Evolutionary conservation across 2,113 vertebrate species (phyloP).

Genomic region (Sminthopsis crassicaudata): DNA sequence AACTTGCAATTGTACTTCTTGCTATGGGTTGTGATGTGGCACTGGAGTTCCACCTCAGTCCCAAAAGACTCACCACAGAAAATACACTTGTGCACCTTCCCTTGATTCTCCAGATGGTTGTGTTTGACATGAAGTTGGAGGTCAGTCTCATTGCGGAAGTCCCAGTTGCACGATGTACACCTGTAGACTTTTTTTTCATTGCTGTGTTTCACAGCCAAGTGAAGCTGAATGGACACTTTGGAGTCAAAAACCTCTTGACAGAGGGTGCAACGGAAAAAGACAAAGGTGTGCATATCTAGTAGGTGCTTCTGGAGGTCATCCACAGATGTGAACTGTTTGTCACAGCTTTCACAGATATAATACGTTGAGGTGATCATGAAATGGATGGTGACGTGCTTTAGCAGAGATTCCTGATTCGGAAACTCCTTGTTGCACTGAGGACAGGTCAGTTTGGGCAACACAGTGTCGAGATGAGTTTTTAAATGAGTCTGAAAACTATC

Average conservation of each 20-base stretch:
- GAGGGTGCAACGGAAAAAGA: slow-evolving; percentile 98
- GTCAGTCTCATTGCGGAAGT: slow-evolving; percentile 97
- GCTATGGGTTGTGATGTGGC: slow-evolving; percentile 98
- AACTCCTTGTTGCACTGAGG: slow-evolving; percentile 99
- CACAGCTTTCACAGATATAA: slow-evolving; percentile 99
- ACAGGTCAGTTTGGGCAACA: slow-evolving; percentile 95
- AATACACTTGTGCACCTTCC: slow-evolving; percentile 95
- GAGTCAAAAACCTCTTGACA: slow-evolving; percentile 99
- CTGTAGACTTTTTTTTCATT: slow-evolving; percentile 98
- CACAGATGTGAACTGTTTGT: slow-evolving; percentile 98
- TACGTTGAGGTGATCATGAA: slow-evolving; percentile 99
- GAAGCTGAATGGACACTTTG: slow-evolving; percentile 98
- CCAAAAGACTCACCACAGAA: slow-evolving; percentile 99
- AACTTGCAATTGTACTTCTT: slow-evolving; percentile 99
- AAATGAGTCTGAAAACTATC: slow-evolving; percentile 98
- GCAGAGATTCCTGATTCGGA: slow-evolving; percentile 95
- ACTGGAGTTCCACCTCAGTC: slow-evolving; percentile 98
- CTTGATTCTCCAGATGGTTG: slow-evolving; percentile 97
- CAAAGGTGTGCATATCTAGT: slow-evolving; percentile 98
- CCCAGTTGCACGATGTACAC: slow-evolving; percentile 98
- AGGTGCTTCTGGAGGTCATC: slow-evolving; percentile 99
- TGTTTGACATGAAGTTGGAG: slow-evolving; percentile 97
- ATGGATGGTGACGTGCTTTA: slow-evolving; percentile 98
- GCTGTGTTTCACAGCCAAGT: slow-evolving; percentile 98
- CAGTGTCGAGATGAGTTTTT: slow-evolving; percentile 95